These are phyloP conservation scores for Lithophane leautieri DNA, from an alignment of 2,888 invertebrate species.

Conservation along the genomic window DNA sequence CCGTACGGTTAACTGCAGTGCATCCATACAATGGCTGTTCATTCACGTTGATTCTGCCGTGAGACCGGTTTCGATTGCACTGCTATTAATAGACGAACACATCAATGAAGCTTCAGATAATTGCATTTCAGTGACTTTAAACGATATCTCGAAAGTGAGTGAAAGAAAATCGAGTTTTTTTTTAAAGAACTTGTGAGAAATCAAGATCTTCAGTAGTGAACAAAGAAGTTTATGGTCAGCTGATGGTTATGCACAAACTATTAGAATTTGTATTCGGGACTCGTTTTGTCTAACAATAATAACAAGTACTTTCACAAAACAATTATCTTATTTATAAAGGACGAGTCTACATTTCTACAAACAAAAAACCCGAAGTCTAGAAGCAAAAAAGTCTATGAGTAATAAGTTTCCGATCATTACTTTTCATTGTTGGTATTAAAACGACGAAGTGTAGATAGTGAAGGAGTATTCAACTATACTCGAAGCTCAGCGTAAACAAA, in stretches of 20 bases:
- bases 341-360: not conserved
- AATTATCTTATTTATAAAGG: conserved; percentile 29
- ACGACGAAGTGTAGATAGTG: conserved; percentile 11
- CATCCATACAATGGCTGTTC: conserved; percentile 59
- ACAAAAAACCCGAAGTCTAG: not conserved
- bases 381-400: conserved; percentile 10
- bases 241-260: conserved; percentile 6
- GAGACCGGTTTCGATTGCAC: conserved; percentile 57
- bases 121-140: conserved; percentile 15
- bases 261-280: conserved; percentile 11
- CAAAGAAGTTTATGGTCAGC: not conserved
- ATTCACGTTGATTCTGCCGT: conserved; percentile 57
- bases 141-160: not conserved
- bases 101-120: conserved; percentile 40
- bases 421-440: conserved; percentile 24
- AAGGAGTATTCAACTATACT: conserved; percentile 23
- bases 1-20: conserved; percentile 48
- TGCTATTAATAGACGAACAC: conserved; percentile 55
- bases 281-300: conserved; percentile 18
- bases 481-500: conserved; percentile 24
- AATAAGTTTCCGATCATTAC: conserved; percentile 11
- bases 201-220: not conserved
- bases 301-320: conserved; percentile 23
- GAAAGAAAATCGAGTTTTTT: not conserved
- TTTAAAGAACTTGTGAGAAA: not conserved